Evolutionary conservation across 1,140 invertebrate species (phyloP).

Genomic region (Drosophila bifasciata): DNA sequence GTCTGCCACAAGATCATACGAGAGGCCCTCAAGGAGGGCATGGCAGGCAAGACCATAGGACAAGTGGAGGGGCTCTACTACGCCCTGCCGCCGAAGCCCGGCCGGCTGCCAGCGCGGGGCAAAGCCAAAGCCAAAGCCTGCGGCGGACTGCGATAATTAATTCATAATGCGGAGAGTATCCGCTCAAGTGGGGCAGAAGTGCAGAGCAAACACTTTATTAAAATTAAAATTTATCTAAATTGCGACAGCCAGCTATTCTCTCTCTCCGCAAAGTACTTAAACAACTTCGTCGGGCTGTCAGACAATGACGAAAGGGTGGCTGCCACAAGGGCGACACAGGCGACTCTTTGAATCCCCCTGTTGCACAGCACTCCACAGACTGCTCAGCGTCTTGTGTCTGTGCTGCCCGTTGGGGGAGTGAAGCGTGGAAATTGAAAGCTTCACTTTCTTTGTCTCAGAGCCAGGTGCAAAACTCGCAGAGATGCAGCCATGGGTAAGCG

Average conservation of each 20-base stretch:
- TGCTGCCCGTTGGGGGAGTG: slow-evolving; percentile 43
- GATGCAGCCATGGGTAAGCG: slow-evolving; percentile 3
- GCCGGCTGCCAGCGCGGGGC: neutral
- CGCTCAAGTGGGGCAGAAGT: slow-evolving; percentile 59
- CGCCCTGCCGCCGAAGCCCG: slow-evolving; percentile 8
- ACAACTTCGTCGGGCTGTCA: slow-evolving; percentile 44
- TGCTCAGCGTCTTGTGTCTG: slow-evolving; percentile 42
- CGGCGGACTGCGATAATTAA: slow-evolving; percentile 61
- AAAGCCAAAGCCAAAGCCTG: slow-evolving; percentile 21
- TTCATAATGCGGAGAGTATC: slow-evolving; percentile 66
- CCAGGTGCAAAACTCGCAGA: slow-evolving; percentile 27
- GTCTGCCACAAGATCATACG: slow-evolving; percentile 44
- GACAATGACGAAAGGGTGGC: slow-evolving; percentile 49
- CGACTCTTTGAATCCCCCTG: slow-evolving; percentile 24
- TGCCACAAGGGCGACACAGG: slow-evolving; percentile 20
- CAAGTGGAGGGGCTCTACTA: slow-evolving; percentile 26
- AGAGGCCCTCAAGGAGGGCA: slow-evolving; percentile 27
- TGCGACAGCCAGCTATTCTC: slow-evolving; percentile 74
- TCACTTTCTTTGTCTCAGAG: slow-evolving; percentile 31
- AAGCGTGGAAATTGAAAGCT: slow-evolving; percentile 66
- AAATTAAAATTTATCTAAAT: slow-evolving; percentile 81
- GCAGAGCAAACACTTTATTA: slow-evolving; percentile 79
- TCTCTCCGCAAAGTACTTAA: slow-evolving; percentile 71
- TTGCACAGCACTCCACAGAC: slow-evolving; percentile 2
- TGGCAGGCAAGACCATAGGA: slow-evolving; percentile 22